Conservation (phyloP, 1,140 invertebrate genomes). For the Cydia fagiglandana region DNA sequence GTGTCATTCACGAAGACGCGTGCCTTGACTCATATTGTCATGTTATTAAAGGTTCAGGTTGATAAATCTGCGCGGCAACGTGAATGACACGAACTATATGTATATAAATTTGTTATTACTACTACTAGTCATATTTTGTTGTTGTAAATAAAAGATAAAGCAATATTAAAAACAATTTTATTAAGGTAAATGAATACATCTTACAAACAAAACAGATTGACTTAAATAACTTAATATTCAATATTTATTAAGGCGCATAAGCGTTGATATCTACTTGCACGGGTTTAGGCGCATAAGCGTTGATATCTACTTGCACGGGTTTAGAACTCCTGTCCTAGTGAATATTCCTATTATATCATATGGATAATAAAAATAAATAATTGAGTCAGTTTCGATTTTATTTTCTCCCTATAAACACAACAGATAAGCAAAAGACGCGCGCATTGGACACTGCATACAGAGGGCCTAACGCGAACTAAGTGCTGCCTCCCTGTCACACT, state of each 20-base stretch:
- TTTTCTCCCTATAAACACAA: too few relatives aligned
- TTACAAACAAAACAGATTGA: constrained; percentile 20
- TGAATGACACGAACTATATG: too few relatives aligned
- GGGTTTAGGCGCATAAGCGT: background rate
- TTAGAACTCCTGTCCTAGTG: background rate
- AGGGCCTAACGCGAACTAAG: too few relatives aligned
- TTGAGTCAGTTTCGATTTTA: too few relatives aligned
- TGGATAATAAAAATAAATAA: background rate
- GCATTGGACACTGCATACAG: too few relatives aligned
- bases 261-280: background rate
- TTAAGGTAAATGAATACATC: constrained; percentile 20
- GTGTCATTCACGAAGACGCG: too few relatives aligned
- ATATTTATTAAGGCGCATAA: background rate
- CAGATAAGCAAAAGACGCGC: too few relatives aligned
- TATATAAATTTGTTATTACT: constrained; percentile 18
- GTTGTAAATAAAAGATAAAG: constrained; percentile 8
- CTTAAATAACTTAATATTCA: constrained; percentile 16
- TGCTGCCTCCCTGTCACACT: too few relatives aligned
- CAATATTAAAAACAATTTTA: constrained; percentile 31
- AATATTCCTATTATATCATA: background rate
- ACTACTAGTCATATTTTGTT: constrained; percentile 24
- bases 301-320: background rate
- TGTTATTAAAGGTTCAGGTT: too few relatives aligned
- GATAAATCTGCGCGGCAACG: too few relatives aligned
- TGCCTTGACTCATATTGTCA: too few relatives aligned